Evolutionary conservation across 2,113 vertebrate genomes (phyloP), one percentile per base, ranked within the genome.

Genomic region (Acrocephalus arundinaceus): DNA sequence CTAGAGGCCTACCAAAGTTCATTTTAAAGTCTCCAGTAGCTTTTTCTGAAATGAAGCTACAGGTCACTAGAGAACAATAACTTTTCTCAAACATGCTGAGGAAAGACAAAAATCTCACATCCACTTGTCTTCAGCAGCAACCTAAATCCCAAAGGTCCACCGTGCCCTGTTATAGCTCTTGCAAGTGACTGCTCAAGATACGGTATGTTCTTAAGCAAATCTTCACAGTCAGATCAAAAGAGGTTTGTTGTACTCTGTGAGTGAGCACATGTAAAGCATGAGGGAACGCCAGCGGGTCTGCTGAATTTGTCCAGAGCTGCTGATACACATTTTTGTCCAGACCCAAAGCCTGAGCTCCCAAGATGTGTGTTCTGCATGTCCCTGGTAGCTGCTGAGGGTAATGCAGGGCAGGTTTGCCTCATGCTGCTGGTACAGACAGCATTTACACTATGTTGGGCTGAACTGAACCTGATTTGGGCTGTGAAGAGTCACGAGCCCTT

Each of bases 111-210:
- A 88, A 83, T 92, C 30, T 65, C 31, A 22, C 35, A 4, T 86
- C 37, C 31, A 8, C 35, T 90, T 91, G 71, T 90, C 46, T 90
- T 45, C 61, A 66, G 66, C 90, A 98, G 97, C 66, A 90, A 78
- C 72, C 35, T 95, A 65, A 97, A 97, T 91, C 90, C 94, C 57
- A 74, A 95, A 73, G 97, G 84, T 84, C 37, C 92, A 75, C 19
- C 87, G 0, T 96, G 85, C 80, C 98, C 98, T 1, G 96, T 90
- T 94, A 97, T 98, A 58, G 18, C 76, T 81, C 97, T 98, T 6
- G 94, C 96, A 37, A 96, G 94, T 39, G 78, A 87, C 54, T 98
- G 97, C 85, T 87, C 94, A 28, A 97, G 91, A 95, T 98, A 98
- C 0, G 97, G 98, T 98, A 97, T 0, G 97, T 97, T 83, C 57